Percentiles rank a stretch among this genome's conserved stretches.
phyloP scores from a whole-genome alignment of 37 sponge, comb jelly and placozoan species.

The Geodia barretti region DNA sequence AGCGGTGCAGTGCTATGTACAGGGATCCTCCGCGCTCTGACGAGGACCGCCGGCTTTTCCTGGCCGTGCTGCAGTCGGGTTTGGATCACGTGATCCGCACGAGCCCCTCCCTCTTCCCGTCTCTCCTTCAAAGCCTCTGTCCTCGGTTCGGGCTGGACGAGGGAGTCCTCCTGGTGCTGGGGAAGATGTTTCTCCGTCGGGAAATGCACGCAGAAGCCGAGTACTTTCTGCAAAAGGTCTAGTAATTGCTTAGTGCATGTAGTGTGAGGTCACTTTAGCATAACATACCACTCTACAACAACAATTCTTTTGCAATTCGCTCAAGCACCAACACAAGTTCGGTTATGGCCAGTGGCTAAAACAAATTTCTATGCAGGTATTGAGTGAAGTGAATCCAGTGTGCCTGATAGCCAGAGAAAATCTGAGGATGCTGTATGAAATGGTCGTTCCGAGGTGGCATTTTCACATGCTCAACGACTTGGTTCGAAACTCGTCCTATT shows the following conservation, averaged over 20 bases:
- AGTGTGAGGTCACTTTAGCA: no score
- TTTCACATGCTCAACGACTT: constrained; percentile 78
- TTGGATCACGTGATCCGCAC: not conserved
- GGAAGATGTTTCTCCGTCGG: not conserved
- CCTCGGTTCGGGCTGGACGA: not conserved
- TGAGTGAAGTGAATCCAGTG: constrained; percentile 16
- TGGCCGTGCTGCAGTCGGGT: not conserved
- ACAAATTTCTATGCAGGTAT: no score
- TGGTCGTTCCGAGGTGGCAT: constrained; percentile 70
- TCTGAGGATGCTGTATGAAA: constrained; percentile 27
- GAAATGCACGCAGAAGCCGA: not conserved
- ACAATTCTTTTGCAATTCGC: no score
- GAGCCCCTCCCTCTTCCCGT: not conserved
- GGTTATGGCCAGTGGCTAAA: no score
- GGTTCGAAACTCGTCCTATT: constrained; percentile 46
- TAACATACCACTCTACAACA: no score
- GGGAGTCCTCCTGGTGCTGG: not conserved
- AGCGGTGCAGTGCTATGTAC: not conserved
- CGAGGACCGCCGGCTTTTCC: not conserved
- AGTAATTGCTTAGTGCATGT: no score
- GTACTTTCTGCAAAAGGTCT: not conserved
- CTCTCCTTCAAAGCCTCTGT: not conserved
- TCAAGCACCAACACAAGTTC: no score
- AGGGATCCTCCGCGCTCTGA: not conserved
- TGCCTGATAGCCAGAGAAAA: constrained; percentile 55